These are phyloP conservation scores for Lithobates pipiens DNA, from an alignment of 2,797 vertebrate genomes.

Conservation along the genomic window DNA sequence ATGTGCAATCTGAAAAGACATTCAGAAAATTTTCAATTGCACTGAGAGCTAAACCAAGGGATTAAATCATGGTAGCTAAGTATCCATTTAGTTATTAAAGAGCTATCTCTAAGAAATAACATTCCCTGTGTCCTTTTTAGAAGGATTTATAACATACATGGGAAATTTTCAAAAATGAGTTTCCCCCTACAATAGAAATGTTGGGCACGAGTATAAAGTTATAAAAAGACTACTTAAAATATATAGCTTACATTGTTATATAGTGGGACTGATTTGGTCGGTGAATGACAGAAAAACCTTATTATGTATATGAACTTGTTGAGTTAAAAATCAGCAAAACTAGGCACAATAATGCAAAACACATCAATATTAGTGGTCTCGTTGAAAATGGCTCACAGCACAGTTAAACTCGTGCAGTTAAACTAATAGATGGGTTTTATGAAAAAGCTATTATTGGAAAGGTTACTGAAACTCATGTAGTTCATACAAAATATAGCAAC, in stretches of 20 bases:
- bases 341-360: neutral
- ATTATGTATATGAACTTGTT: neutral
- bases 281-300: neutral
- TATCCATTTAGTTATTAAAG: conserved; percentile 39
- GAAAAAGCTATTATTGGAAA: neutral
- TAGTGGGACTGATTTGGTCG: neutral
- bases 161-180: neutral
- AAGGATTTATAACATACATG: conserved; percentile 14
- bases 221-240: neutral
- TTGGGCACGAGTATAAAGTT: neutral
- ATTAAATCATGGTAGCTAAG: conserved; percentile 48
- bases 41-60: conserved; percentile 39
- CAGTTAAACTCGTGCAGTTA: neutral
- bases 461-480: neutral
- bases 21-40: conserved; percentile 14
- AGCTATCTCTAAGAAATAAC: conserved; percentile 33
- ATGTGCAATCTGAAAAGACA: conserved; percentile 31
- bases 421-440: neutral
- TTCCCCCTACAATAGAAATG: neutral
- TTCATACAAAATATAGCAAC: neutral
- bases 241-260: conserved; percentile 9
- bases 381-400: neutral
- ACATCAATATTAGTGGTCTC: neutral
- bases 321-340: neutral
- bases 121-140: conserved; percentile 23